Base-by-base conservation (phyloP, 2,888 invertebrate species). In the Eristalinus aeneus region DNA sequence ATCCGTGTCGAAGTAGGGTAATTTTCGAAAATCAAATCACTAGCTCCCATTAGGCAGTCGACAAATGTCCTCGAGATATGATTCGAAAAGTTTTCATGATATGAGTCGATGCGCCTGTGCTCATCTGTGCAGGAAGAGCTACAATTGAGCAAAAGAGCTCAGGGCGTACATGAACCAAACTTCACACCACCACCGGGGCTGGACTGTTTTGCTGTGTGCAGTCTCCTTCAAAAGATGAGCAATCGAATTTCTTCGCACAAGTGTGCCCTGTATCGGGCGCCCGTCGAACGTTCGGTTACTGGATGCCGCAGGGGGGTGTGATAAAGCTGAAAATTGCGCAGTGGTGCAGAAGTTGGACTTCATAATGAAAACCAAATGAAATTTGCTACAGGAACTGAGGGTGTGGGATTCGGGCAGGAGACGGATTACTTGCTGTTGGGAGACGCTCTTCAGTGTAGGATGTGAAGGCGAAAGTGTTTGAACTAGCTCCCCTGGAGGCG, bases 11-110 rank as follows among this genome's bases (percentile, higher is more conserved):
- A 16, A 16, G 8, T 11, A 12, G 34, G 34, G 22, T 6, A 36
- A 63, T 34, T 61, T 34, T 31, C 34, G 34, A 39, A 63, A 63
- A 63, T 63, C 63, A 16, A 63, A 63, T 63, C 63, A 63, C 23
- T 36, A 20, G 34, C 63, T 36, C 20, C 3, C 23, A 63, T 36
- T 36, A 23, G 36, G 16, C 46, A 16, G 16, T 20, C 36, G 22
- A 36, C 11, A 23, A 23, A 22, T 63, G 36, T 63, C 23, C 22
- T 63, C 46, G 63, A 36, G 22, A 36, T 22, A 22, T 63, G 34
- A 22, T 36, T 1, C 6, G 34, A 36, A 36, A 36, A 63, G 63
- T 39, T 36, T 36, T 22, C 36, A 12, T 16, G 32, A 34, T 16
- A 61, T 34, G 34, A 34, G 31, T 31, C 12, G 36, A 32, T 12